Base-by-base conservation (phyloP, 2,888 invertebrate species). In the Formica aserva region DNA sequence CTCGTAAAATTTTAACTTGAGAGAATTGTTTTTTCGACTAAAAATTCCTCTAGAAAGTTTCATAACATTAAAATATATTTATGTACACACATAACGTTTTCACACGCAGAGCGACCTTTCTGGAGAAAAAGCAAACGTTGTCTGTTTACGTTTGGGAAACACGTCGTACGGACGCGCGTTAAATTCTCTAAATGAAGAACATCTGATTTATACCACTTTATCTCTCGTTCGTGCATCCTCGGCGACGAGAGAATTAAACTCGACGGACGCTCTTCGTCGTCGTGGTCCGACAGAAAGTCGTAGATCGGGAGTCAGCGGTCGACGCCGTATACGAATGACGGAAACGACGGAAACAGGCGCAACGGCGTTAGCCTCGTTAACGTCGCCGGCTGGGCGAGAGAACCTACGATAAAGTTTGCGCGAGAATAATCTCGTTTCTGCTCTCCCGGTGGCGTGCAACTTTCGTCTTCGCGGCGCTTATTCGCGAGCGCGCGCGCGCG, bases 371-470 rank as follows among this genome's bases (percentile, higher is more conserved):
- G 78, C 72, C 78, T 80, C 78, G 76, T 76, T 76, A 76, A 45
- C 76, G 52, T 63, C 60, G 62, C 69, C 69, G 71, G 60, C 63
- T 81, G 48, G 48, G 82, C 67, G 76, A 29, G 32, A 32, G 52
- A 71, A 48, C 32, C 80, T 62, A 63, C 48, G 69, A 29, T 52
- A 71, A 85, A 85, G 69, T 85, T 85, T 83, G 65, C 67, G 76
- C 72, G 82, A 78, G 83, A 83, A 85, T 85, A 85, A 85, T 78
- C 78, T 66, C 66, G 77, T 83, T 85, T 85, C 69, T 52, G 38
- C 65, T 22, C 57, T 77, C 69, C 18, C 65, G 66, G 57, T 48
- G 57, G 63, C 48, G 63, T 29, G 72, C 57, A 85, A 85, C 83
- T 83, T 85, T 85, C 62, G 62, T 72, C 78, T 57, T 69, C 29